A percentile compares a stretch with the other conserved stretches of the same genome.
Conservation (phyloP, 2,888 invertebrate species). For the Coelopa pilipes region DNA sequence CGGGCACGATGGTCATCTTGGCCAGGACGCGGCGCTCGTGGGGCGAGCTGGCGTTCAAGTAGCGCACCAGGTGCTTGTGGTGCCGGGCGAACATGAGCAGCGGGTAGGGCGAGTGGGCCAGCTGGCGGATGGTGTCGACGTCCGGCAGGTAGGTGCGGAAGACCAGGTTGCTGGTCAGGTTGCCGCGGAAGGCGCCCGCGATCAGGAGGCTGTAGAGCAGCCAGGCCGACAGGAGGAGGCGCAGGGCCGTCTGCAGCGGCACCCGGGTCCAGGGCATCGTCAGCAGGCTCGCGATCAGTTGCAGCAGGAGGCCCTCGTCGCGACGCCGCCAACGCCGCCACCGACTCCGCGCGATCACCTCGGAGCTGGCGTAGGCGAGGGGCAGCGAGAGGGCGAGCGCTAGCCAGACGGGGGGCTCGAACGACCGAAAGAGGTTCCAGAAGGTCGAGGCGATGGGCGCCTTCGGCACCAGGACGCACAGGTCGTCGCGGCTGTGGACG, state of each 20-base stretch:
- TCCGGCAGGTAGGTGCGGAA: slow-evolving; percentile 58
- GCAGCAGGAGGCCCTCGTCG: slow-evolving; percentile 44
- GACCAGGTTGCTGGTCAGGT: slow-evolving; percentile 63
- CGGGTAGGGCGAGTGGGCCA: slow-evolving; percentile 58
- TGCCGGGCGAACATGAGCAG: slow-evolving; percentile 65
- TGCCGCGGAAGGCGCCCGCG: slow-evolving; percentile 61
- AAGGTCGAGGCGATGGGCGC: slow-evolving; percentile 69
- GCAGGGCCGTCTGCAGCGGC: slow-evolving; percentile 46
- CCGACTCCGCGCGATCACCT: slow-evolving; percentile 40
- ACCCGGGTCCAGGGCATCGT: slow-evolving; percentile 50
- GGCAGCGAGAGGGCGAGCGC: slow-evolving; percentile 49
- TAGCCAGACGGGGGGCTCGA: slow-evolving; percentile 57
- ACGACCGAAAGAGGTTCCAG: slow-evolving; percentile 65
- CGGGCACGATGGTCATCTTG: slow-evolving; percentile 65
- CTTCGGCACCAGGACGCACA: slow-evolving; percentile 71
- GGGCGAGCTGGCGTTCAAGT: slow-evolving; percentile 59
- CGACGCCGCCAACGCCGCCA: slow-evolving; percentile 15
- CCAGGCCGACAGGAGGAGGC: slow-evolving; percentile 60
- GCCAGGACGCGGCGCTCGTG: slow-evolving; percentile 55
- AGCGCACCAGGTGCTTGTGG: slow-evolving; percentile 63
- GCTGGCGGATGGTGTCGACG: slow-evolving; percentile 55
- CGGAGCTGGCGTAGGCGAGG: slow-evolving; percentile 51
- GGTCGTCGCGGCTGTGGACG: slow-evolving; percentile 69
- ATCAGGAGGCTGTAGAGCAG: slow-evolving; percentile 62
- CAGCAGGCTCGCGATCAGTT: slow-evolving; percentile 54